These are phyloP conservation scores for Trinectes maculatus DNA, from an alignment of 2,113 vertebrate species.

Conservation along the genomic window DNA sequence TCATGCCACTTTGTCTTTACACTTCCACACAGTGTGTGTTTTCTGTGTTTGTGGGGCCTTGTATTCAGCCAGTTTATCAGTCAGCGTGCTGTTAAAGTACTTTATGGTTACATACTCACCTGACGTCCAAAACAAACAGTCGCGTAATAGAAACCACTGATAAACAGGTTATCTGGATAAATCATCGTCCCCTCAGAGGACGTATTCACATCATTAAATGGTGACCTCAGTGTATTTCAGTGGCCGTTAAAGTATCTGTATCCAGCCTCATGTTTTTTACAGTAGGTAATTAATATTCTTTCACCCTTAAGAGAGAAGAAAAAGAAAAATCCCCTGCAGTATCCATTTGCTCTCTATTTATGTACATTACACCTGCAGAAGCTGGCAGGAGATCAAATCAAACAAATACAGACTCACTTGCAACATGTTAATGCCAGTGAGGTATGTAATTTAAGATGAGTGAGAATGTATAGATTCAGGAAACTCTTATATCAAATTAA, in stretches of 20 bases:
- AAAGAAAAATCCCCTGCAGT: neutral
- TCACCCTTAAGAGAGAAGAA: conserved; percentile 9
- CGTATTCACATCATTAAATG: conserved; percentile 1
- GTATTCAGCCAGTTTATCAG: conserved; percentile 11
- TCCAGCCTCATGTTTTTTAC: neutral
- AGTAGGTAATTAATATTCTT: neutral
- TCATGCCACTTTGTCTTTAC: neutral
- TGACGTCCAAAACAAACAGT: conserved; percentile 66
- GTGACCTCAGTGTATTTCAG: neutral
- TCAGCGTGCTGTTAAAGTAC: neutral
- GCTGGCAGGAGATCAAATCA: conserved; percentile 39
- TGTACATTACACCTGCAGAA: conserved; percentile 16
- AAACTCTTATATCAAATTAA: conserved; percentile 40
- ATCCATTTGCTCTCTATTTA: neutral
- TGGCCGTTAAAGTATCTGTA: neutral
- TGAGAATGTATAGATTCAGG: conserved; percentile 8
- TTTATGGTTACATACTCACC: conserved; percentile 40
- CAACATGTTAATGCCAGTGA: conserved; percentile 3
- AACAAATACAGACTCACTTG: conserved; percentile 37
- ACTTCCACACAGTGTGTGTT: neutral
- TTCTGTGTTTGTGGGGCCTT: conserved; percentile 18
- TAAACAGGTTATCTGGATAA: conserved; percentile 50
- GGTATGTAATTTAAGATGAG: conserved; percentile 26
- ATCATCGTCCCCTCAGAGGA: conserved; percentile 37
- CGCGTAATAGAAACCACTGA: conserved; percentile 48